Evolutionary conservation across 2,797 vertebrate genomes (phyloP), one percentile per base, ranked within the genome.

Genomic region (Urocyon cinereoargenteus): DNA sequence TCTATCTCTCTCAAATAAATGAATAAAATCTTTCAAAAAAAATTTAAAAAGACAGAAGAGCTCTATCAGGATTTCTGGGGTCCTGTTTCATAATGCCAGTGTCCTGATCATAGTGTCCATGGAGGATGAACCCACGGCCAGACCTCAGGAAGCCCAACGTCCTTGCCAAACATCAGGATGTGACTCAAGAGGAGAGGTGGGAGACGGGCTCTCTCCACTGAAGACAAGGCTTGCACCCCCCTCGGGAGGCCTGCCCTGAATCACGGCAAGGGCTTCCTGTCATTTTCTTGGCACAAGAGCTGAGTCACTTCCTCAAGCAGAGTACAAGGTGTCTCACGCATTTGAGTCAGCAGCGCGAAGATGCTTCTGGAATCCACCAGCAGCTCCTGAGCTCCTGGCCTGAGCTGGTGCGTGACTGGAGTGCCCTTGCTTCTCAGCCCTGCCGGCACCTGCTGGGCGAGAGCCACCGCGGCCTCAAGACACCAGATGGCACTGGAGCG

Each of bases 401-500:
- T 2, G 13, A 36, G 10, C 6, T 0, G 24, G 22, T 14, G n/a
- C 0, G 0, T 51, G 92, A 93, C 61, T 2, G 64, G 55, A 31
- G 21, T 22, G 2, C 49, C 45, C 90, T 66, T 26, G 59, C 72
- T 36, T 91, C 88, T 90, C 36, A 11, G 94, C 81, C 21, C 49
- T 40, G 72, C 82, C 1, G 12, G 49, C 40, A 53, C 85, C 93
- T 83, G 70, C 88, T 4, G 0, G 2, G 61, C 7, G 15, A 28
- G 53, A 92, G 68, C 66, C 86, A 91, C 45, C 3, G 0, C 88
- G 78, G 31, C 94, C 14, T 4, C 0, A 1, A 93, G 95, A 96
- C 96, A 36, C 61, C 97, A 98, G 97, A 97, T 92, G 96, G 98
- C 94, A 96, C 89, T 28, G 93, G 40, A 95, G 90, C 57, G 1